Percentiles rank a stretch among this genome's conserved stretches.
phyloP scores from a whole-genome alignment of 2,113 vertebrate genomes.

The Cairina moschata region DNA sequence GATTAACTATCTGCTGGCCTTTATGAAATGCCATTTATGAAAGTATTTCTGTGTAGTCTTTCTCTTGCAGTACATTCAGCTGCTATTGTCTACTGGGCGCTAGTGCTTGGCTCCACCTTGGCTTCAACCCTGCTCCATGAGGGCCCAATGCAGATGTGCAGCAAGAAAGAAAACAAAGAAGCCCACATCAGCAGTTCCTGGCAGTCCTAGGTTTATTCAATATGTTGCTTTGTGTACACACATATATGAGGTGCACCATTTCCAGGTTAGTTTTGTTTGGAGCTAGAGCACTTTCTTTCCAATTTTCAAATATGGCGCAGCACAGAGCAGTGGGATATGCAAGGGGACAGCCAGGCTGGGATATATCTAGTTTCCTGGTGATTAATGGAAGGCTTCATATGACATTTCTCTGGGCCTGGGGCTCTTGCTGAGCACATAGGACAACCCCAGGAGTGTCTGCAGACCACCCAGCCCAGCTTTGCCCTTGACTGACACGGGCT shows the following conservation, averaged over 20 bases:
- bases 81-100: accelerated
- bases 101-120: neutral
- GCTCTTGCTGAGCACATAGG: neutral
- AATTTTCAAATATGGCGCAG: accelerated
- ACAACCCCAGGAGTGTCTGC: neutral
- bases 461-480: neutral
- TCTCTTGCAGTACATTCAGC: neutral
- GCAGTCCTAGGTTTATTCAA: neutral
- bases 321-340: accelerated
- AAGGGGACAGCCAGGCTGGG: neutral
- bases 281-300: neutral
- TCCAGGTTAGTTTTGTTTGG: neutral
- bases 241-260: accelerated
- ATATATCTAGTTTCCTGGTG: neutral
- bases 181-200: accelerated
- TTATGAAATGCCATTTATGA: neutral
- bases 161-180: neutral
- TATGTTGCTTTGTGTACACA: neutral
- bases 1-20: neutral
- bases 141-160: neutral
- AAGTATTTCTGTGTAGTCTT: neutral
- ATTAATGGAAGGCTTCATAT: neutral
- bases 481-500: neutral
- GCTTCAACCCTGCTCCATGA: neutral
- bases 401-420: neutral